Evolutionary conservation across 2,113 vertebrate species (phyloP).

Genomic region (Gobiocypris rarus): DNA sequence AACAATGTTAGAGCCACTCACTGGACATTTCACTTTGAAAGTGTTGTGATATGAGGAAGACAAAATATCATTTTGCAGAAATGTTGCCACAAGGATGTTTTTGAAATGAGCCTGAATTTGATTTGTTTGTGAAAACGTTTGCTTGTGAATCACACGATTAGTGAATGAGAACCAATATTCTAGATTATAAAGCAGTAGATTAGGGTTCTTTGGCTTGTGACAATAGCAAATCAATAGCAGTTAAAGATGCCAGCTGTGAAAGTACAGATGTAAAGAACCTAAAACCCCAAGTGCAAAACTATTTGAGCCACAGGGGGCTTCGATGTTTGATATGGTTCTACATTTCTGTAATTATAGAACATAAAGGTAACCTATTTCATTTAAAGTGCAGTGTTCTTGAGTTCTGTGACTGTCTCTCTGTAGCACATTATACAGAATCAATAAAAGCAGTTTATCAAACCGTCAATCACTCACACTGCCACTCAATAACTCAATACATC

Average conservation of each 20-base stretch:
- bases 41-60: too few relatives aligned
- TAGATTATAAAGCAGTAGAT: background rate
- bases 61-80: too few relatives aligned
- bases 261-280: background rate
- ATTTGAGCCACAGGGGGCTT: background rate
- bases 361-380: background rate
- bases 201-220: background rate
- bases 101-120: too few relatives aligned
- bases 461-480: constrained; percentile 45
- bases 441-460: constrained; percentile 47
- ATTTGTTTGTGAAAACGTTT: background rate
- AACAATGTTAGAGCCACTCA: too few relatives aligned
- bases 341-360: background rate
- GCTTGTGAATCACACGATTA: background rate
- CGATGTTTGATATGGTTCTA: background rate
- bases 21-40: too few relatives aligned
- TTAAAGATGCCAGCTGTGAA: background rate
- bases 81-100: too few relatives aligned
- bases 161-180: background rate
- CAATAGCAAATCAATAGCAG: background rate
- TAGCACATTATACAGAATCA: constrained; percentile 48
- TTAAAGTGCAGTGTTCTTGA: background rate
- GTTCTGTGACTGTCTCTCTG: background rate
- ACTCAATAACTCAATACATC: constrained; percentile 50
- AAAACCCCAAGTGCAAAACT: background rate